Base-by-base conservation (phyloP, 2,113 vertebrate species). In the Heterochromis multidens region DNA sequence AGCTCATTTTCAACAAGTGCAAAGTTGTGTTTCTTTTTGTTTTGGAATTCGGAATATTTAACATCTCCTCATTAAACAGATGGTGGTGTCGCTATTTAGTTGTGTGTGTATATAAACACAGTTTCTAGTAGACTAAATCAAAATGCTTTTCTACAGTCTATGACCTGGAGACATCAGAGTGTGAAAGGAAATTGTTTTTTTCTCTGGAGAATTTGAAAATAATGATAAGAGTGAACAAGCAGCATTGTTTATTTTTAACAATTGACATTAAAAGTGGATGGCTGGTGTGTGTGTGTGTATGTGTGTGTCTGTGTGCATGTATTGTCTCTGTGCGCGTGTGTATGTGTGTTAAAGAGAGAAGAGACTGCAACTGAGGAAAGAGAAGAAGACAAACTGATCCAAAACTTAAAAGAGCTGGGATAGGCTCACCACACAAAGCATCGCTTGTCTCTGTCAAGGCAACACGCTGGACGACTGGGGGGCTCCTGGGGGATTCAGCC, bases 391-490 rank as follows among this genome's bases (percentile, higher is more conserved):
- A 88, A 83, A 87, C 83, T 74, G 77, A 91, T 59, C 77, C 77
- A 81, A 83, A 85, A 84, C 57, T 65, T 60, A 29, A 67, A 83
- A 81, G 79, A 82, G 80, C 58, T 49, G 25, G 62, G 78, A 89
- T 40, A 70, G 57, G 52, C 76, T 65, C 27, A 33, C 61, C 31
- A 35, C 67, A 90, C 80, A 89, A 85, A 91, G 83, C 81, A 67
- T 79, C 31, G 35, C 87, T 88, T 90, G 89, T 91, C 88, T 90
- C 86, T 85, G 86, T 92, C 85, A 82, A 88, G 78, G 85, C 81
- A 72, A 72, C 87, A 77, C 37, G 23, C 87, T 84, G 87, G 91
- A 89, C 58, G 25, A 78, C 77, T 80, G 85, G 21, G 59, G 80
- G 89, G 33, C 76, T 90, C 90, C 88, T 7, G 10, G 31, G 92